Percentiles rank a stretch among this genome's conserved stretches.
Evolutionary conservation across 2,113 vertebrate species (phyloP).

Genomic region (Propithecus coquereli): DNA sequence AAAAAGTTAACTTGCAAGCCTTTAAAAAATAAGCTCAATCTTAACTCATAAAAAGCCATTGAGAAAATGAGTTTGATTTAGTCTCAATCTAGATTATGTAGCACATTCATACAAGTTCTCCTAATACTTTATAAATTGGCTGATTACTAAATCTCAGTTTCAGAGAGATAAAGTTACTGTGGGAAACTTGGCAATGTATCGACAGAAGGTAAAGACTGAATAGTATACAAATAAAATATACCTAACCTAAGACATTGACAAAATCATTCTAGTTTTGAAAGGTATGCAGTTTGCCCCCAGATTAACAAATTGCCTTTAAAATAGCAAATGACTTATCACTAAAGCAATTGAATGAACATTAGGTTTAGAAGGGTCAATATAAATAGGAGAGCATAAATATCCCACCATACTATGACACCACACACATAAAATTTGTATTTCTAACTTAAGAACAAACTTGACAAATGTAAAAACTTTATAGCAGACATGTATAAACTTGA

Average conservation of each 20-base stretch:
- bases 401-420: background rate
- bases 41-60: slow-evolving; percentile 38
- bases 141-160: slow-evolving; percentile 44
- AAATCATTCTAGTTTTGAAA: slow-evolving; percentile 31
- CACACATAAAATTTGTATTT: slow-evolving; percentile 50
- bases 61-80: slow-evolving; percentile 22
- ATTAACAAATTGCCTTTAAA: slow-evolving; percentile 54
- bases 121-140: slow-evolving; percentile 39
- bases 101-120: slow-evolving; percentile 32
- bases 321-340: slow-evolving; percentile 27
- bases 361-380: slow-evolving; percentile 27
- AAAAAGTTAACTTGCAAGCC: slow-evolving; percentile 26
- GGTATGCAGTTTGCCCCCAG: background rate
- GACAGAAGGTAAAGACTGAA: background rate
- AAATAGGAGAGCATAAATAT: slow-evolving; percentile 44
- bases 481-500: slow-evolving; percentile 11
- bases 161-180: background rate
- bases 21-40: slow-evolving; percentile 28
- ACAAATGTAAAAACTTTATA: slow-evolving; percentile 51
- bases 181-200: background rate
- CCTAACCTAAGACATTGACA: background rate
- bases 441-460: slow-evolving; percentile 51
- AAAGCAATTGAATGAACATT: slow-evolving; percentile 21
- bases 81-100: slow-evolving; percentile 20
- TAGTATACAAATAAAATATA: slow-evolving; percentile 34